Evolutionary conservation across 2,888 invertebrate genomes (phyloP).

Genomic region (Rotaria sp.): DNA sequence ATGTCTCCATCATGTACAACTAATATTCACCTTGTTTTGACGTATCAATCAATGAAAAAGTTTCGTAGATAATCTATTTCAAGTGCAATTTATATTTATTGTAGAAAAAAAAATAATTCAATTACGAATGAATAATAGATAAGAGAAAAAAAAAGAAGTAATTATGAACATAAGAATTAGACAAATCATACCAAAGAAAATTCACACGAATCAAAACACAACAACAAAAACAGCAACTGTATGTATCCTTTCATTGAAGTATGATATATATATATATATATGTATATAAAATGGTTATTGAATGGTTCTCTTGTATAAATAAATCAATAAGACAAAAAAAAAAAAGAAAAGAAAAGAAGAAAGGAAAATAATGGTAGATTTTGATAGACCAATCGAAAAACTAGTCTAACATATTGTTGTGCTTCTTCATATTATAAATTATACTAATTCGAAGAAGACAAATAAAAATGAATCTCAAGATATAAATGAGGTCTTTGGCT

Average conservation of each 20-base stretch:
- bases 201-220: not conserved
- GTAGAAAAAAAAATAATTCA: slow-evolving; percentile 11
- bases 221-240: not conserved
- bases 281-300: not conserved
- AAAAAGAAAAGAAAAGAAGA: not conserved
- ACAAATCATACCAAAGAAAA: not conserved
- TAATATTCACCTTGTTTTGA: not conserved
- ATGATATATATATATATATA: not conserved
- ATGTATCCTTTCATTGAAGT: not conserved
- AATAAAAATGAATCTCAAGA: not conserved
- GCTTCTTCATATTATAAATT: not conserved
- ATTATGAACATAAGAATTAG: not conserved
- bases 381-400: not conserved
- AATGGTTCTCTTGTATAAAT: not conserved
- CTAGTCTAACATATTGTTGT: not conserved
- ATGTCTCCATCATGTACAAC: no score
- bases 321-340: not conserved
- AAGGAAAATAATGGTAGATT: not conserved
- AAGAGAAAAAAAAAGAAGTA: not conserved
- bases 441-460: not conserved
- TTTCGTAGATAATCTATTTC: not conserved
- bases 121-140: not conserved
- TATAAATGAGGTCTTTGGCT: not conserved
- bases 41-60: not conserved
- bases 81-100: not conserved